Evolutionary conservation across 23 tunicate genomes (phyloP).

Genomic region (Oikopleura dioica): DNA sequence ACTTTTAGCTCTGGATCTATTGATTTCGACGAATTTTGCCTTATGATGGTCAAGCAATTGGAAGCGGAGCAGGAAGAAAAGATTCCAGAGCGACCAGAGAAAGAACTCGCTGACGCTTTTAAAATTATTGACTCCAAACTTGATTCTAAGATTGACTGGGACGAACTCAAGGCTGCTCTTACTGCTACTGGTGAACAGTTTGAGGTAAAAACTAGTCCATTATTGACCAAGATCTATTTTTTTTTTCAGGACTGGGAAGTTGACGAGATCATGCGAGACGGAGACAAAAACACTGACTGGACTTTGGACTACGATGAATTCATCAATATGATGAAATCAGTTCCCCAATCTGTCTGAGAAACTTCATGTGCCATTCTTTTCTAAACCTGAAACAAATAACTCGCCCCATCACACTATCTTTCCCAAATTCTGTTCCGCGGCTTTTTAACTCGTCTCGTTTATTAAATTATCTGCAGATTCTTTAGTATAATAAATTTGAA

Average conservation of each 20-base stretch:
- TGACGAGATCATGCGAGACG: constrained; percentile 88
- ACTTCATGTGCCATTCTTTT: too few species aligned
- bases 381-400: too few species aligned
- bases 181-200: background rate
- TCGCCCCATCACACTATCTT: too few species aligned
- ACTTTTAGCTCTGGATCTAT: too few species aligned
- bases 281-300: constrained; percentile 84
- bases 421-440: too few species aligned
- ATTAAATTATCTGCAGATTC: too few species aligned
- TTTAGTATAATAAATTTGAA: too few species aligned
- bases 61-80: constrained; percentile 79
- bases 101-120: constrained; percentile 80
- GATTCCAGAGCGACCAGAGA: constrained; percentile 65
- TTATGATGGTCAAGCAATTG: constrained; percentile 90
- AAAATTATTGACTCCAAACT: constrained; percentile 63
- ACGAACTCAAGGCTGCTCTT: constrained; percentile 53
- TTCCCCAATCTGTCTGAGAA: too few species aligned
- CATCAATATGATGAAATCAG: too few species aligned
- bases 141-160: constrained; percentile 88
- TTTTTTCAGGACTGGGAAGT: constrained; percentile 49
- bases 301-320: constrained; percentile 72
- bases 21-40: constrained; percentile 87
- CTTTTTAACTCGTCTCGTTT: too few species aligned
- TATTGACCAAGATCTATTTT: background rate
- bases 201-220: too few species aligned